Percentiles rank a stretch among this genome's conserved stretches.
Conservation (phyloP, 2,113 vertebrate genomes). For the Cinclus mexicanus region DNA sequence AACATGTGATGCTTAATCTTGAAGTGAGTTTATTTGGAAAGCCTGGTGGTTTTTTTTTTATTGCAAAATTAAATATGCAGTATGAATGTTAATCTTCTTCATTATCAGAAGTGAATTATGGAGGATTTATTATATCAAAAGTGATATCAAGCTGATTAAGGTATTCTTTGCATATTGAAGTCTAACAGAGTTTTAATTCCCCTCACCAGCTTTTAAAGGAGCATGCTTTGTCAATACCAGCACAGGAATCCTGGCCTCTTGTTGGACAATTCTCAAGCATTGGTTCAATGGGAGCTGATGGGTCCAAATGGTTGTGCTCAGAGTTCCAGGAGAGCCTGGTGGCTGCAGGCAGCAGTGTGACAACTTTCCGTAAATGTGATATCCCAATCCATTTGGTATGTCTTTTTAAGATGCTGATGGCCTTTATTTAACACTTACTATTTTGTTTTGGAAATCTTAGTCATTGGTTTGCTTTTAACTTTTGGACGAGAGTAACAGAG, state of each 20-base stretch:
- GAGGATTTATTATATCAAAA: neutral
- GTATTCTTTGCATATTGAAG: neutral
- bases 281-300: conserved; percentile 90
- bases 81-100: neutral
- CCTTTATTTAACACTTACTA: neutral
- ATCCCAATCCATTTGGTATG: conserved; percentile 85
- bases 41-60: neutral
- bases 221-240: conserved; percentile 54
- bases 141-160: neutral
- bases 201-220: conserved; percentile 78
- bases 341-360: conserved; percentile 67
- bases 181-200: neutral
- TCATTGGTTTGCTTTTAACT: neutral
- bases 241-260: conserved; percentile 83
- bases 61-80: neutral
- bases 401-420: neutral
- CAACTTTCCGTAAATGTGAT: conserved; percentile 41
- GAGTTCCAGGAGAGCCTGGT: conserved; percentile 91
- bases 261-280: conserved; percentile 98
- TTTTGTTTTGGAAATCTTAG: neutral
- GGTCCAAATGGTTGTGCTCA: conserved; percentile 89
- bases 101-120: neutral
- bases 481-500: neutral
- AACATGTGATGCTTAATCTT: neutral
- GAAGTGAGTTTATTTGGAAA: neutral